These are phyloP conservation scores for Helleia helle DNA, from an alignment of 2,888 invertebrate species.

Conservation along the genomic window DNA sequence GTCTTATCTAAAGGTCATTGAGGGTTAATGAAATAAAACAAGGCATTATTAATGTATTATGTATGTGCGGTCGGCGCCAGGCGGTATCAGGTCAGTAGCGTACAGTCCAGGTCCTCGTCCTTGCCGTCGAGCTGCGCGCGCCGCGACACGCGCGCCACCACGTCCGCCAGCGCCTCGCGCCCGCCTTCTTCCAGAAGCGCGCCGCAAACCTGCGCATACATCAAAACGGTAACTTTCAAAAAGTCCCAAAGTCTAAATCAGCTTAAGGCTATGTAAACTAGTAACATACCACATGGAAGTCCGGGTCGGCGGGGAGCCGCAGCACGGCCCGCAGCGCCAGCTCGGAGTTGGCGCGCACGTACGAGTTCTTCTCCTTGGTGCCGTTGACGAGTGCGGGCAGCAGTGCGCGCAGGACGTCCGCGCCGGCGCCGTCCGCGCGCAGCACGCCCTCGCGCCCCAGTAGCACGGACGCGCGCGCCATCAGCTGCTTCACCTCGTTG, in stretches of 20 bases:
- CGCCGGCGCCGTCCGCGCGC: constrained; percentile 64
- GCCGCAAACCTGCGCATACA: constrained; percentile 77
- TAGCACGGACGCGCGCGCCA: constrained; percentile 85
- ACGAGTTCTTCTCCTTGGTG: constrained; percentile 97
- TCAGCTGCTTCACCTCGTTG: constrained; percentile 95
- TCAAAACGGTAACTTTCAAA: too few relatives aligned
- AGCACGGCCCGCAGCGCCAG: constrained; percentile 91
- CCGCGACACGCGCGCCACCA: constrained; percentile 89
- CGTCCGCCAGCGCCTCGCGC: constrained; percentile 90
- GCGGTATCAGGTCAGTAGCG: constrained; percentile 86
- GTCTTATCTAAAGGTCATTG: background rate
- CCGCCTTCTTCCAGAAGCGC: constrained; percentile 88
- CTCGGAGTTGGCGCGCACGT: constrained; percentile 95
- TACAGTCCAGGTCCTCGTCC: constrained; percentile 94
- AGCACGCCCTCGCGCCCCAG: constrained; percentile 76
- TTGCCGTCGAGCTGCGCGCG: constrained; percentile 88
- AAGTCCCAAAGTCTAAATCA: too few relatives aligned
- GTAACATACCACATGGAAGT: constrained; percentile 73
- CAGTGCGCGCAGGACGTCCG: constrained; percentile 82
- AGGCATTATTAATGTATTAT: constrained; percentile 18
- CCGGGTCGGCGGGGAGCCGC: constrained; percentile 82
- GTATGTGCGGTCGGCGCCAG: too few relatives aligned
- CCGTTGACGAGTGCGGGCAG: constrained; percentile 97
- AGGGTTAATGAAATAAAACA: constrained; percentile 1
- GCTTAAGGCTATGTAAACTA: too few relatives aligned